Percentiles rank a stretch among this genome's conserved stretches.
These are phyloP conservation scores for Thinocorus orbignyianus DNA, from an alignment of 2,113 vertebrate species.

Conservation along the genomic window DNA sequence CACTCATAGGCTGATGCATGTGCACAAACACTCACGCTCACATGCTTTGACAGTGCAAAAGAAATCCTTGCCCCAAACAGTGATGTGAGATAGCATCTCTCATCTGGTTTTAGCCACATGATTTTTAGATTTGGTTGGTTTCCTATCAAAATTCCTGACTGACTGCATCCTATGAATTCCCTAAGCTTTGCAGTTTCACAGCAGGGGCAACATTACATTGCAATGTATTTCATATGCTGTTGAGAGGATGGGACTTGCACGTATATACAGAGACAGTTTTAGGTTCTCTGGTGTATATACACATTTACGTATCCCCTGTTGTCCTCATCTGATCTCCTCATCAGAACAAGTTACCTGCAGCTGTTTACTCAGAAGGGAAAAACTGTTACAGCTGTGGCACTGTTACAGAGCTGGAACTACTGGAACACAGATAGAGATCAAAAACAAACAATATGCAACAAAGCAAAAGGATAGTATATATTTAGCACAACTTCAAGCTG, in stretches of 20 bases:
- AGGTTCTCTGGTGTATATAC: not conserved
- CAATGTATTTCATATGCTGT: not conserved
- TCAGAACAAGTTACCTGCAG: not conserved
- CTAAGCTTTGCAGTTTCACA: not conserved
- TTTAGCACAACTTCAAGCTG: not conserved
- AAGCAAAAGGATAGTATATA: not conserved
- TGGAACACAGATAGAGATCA: not conserved
- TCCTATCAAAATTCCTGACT: not conserved
- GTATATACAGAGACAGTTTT: not conserved
- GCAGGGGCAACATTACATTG: not conserved
- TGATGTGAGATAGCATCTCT: not conserved
- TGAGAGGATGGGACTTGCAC: not conserved
- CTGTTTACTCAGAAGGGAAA: not conserved
- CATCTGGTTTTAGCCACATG: not conserved
- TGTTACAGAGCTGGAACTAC: not conserved
- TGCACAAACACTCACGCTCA: not conserved
- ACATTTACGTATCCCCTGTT: not conserved
- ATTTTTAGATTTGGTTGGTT: not conserved
- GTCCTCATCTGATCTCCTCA: not conserved
- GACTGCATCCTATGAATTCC: not conserved
- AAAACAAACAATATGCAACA: not conserved
- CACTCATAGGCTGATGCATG: rapidly evolving
- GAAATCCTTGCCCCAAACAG: not conserved
- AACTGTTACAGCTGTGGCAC: not conserved
- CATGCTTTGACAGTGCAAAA: not conserved